These are phyloP conservation scores for Sitta europaea DNA, from an alignment of 2,113 vertebrate species.

Conservation along the genomic window DNA sequence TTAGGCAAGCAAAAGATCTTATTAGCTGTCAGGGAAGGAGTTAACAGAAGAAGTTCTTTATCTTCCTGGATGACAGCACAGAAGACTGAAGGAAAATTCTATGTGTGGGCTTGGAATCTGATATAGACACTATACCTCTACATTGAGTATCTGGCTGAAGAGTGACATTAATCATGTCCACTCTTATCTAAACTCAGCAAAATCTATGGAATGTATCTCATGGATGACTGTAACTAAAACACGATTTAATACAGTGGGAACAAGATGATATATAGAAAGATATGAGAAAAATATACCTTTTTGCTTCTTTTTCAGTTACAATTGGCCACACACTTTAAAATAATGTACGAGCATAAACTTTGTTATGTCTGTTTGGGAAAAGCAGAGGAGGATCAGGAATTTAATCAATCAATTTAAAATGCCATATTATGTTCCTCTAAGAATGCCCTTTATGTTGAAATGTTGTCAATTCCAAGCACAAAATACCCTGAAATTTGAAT, in stretches of 20 bases:
- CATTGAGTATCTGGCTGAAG: not conserved
- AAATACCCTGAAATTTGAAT: conserved; percentile 11
- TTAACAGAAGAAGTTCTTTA: not conserved
- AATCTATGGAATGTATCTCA: not conserved
- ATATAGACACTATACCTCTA: not conserved
- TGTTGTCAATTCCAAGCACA: not conserved
- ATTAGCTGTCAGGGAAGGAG: not conserved
- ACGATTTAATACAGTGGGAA: not conserved
- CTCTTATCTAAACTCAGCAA: conserved; percentile 11
- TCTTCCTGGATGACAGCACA: not conserved
- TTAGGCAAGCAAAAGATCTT: not conserved
- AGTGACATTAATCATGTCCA: conserved; percentile 15
- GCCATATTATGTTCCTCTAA: not conserved
- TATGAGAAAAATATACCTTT: not conserved
- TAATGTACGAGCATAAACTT: not conserved
- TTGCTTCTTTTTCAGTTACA: not conserved
- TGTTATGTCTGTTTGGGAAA: not conserved
- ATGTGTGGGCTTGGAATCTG: not conserved
- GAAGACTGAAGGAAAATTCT: not conserved
- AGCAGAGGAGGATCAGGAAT: not conserved
- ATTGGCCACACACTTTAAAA: not conserved
- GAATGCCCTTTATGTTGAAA: not conserved
- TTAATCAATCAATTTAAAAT: not conserved
- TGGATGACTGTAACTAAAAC: not conserved
- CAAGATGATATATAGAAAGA: not conserved